Conservation (phyloP, 2,797 vertebrate genomes). For the Potorous gilbertii region DNA sequence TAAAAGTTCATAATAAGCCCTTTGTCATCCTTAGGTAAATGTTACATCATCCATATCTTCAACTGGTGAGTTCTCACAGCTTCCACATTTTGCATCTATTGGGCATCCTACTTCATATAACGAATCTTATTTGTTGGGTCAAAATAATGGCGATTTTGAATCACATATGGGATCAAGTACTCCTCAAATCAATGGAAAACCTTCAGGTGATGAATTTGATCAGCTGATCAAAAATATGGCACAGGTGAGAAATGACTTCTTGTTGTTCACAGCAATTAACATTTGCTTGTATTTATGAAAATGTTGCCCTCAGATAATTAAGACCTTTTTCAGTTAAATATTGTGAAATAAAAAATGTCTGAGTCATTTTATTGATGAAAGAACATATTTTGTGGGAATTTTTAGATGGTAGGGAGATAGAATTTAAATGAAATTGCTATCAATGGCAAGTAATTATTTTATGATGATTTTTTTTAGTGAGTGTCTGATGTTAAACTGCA, state of each 20-base stretch:
- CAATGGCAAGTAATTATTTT: background rate
- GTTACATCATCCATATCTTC: slow-evolving; percentile 72
- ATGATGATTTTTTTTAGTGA: background rate
- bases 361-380: slow-evolving; percentile 28
- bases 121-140: slow-evolving; percentile 85
- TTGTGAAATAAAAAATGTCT: slow-evolving; percentile 19
- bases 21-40: slow-evolving; percentile 84
- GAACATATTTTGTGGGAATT: slow-evolving; percentile 21
- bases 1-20: slow-evolving; percentile 19
- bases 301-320: slow-evolving; percentile 7
- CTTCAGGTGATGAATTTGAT: slow-evolving; percentile 90
- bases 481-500: background rate
- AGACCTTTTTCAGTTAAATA: slow-evolving; percentile 21
- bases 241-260: slow-evolving; percentile 87
- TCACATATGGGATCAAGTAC: slow-evolving; percentile 70
- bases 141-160: slow-evolving; percentile 89
- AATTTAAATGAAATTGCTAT: background rate
- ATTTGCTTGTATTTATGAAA: background rate
- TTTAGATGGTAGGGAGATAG: slow-evolving; percentile 25
- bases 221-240: slow-evolving; percentile 93
- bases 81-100: slow-evolving; percentile 76
- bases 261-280: background rate
- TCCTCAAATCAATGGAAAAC: slow-evolving; percentile 86
- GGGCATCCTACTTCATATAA: slow-evolving; percentile 84
- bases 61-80: slow-evolving; percentile 78